Conservation (phyloP, 2,113 vertebrate species). For the Rhinichthys klamathensis region DNA sequence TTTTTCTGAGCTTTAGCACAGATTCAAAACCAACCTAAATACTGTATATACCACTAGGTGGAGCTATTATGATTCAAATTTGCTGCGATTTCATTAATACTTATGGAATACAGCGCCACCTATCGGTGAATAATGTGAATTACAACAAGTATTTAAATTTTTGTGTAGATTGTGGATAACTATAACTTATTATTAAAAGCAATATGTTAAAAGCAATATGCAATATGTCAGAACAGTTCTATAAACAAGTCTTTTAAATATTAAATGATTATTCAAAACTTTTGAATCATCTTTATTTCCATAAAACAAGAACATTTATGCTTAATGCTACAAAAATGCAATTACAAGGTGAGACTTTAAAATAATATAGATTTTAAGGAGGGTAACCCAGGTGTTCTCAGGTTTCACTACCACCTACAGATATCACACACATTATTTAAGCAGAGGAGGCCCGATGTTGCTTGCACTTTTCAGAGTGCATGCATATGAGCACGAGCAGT, state of each 20-base stretch:
- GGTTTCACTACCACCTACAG: neutral
- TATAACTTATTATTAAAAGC: too few species aligned
- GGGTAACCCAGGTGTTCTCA: neutral
- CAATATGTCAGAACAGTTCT: neutral
- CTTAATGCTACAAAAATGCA: neutral
- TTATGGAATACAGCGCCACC: constrained; percentile 17
- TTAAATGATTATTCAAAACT: too few species aligned
- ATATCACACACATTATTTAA: neutral
- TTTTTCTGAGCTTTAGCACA: neutral
- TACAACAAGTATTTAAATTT: neutral
- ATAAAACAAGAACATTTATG: neutral
- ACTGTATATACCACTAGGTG: constrained; percentile 27
- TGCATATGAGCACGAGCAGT: neutral
- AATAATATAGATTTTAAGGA: neutral
- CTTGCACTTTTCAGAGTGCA: neutral
- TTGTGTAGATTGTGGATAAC: neutral
- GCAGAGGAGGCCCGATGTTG: neutral
- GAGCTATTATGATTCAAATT: neutral
- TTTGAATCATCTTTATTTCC: too few species aligned
- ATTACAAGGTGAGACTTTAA: neutral
- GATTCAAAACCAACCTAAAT: neutral
- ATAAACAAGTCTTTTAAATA: neutral
- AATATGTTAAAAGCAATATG: too few species aligned
- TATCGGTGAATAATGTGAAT: constrained; percentile 13
- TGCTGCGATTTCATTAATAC: neutral